These are phyloP conservation scores for Fragum whitleyi DNA, from an alignment of 2,888 invertebrate species.

Conservation along the genomic window DNA sequence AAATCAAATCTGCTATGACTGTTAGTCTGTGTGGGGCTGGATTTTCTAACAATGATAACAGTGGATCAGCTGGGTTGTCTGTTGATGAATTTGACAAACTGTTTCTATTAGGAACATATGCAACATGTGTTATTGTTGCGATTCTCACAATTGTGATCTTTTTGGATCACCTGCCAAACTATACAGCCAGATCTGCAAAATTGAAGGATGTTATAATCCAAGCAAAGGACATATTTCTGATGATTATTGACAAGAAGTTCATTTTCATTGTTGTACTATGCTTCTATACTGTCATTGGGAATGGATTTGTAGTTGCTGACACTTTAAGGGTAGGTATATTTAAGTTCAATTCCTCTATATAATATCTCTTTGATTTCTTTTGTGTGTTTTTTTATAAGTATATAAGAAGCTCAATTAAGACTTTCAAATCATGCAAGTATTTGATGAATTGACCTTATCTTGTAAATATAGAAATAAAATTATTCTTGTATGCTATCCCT, in stretches of 20 bases:
- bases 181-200: conserved; percentile 48
- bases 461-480: too few relatives aligned
- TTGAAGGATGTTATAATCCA: conserved; percentile 56
- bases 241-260: conserved; percentile 74
- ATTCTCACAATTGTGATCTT: conserved; percentile 72
- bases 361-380: too few relatives aligned
- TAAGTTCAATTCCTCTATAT: too few relatives aligned
- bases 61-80: conserved; percentile 38
- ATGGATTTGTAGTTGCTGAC: conserved; percentile 82
- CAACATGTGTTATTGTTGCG: conserved; percentile 72
- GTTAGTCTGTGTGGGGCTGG: conserved; percentile 69
- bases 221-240: conserved; percentile 72
- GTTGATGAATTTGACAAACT: conserved; percentile 73
- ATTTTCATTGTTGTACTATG: conserved; percentile 76
- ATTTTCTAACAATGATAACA: conserved; percentile 72
- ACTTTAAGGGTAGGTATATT: conserved; percentile 78
- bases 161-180: conserved; percentile 77
- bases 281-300: conserved; percentile 78
- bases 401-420: too few relatives aligned
- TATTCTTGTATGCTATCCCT: too few relatives aligned
- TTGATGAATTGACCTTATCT: too few relatives aligned
- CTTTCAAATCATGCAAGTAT: too few relatives aligned
- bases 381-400: too few relatives aligned
- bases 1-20: neutral
- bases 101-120: conserved; percentile 78